Base-by-base conservation (phyloP, 2,113 vertebrate genomes). In the Epinephelus cyanopodus region DNA sequence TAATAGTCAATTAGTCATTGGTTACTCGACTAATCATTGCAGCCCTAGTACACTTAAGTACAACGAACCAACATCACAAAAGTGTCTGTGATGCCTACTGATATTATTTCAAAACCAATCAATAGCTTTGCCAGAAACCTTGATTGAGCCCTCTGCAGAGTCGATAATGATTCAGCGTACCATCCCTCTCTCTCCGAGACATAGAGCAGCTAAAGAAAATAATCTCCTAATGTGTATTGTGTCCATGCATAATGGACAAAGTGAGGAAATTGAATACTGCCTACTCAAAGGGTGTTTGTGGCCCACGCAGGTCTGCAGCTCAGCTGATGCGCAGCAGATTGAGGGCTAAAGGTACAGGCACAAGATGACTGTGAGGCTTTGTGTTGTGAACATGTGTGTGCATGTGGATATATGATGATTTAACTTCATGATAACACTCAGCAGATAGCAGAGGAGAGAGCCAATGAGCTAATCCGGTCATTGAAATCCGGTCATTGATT, bases 181-280 rank as follows among this genome's bases (percentile, higher is more conserved):
- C 53, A 48, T 21, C 12, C 18, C 25, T 53, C n/a, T 61, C n/a
- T 61, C 56, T 52, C 15, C 6, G 5, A 63, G 65, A 72, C 77
- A 81, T 33, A 74, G 68, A 77, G 47, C 58, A 74, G 61, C 65
- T 17, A 4, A 18, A 64, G 47, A 73, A 86, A 82, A 66, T 12
- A 60, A 65, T 69, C 81, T 79, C 23, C 74, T 78, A 50, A 68
- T 62, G 47, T 73, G 54, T 64, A 72, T 66, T 74, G 77, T 74
- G 74, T 67, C 70, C 33, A 50, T 66, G 67, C 52, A 88, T 76
- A 88, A 82, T 77, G 70, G 29, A 66, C 60, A 83, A 57, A 29
- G 50, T 62, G 52, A 50, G 68, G 74, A 70, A 87, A 87, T 6
- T 65, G 19, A 84, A 88, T 56, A 62, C 61, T 47, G 54, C 47